phyloP scores from a whole-genome alignment of 2,113 vertebrate species.

The Sardina pilchardus region DNA sequence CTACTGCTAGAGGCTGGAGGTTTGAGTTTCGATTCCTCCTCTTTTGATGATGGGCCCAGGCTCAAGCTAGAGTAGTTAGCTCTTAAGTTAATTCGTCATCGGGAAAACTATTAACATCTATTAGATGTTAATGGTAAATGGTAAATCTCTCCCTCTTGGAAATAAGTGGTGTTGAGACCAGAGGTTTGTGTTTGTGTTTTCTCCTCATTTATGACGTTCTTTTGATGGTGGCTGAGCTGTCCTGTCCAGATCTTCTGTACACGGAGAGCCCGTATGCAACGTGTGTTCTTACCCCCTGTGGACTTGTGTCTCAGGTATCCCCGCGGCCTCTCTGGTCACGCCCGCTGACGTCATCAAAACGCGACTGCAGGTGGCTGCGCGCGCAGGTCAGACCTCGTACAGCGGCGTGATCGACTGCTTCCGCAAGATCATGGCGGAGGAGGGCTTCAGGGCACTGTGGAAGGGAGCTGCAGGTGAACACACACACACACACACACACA shows the following conservation, averaged over 20 bases:
- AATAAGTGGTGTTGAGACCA: too few relatives aligned
- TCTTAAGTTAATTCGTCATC: too few relatives aligned
- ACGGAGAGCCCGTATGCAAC: too few relatives aligned
- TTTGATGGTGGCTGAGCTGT: too few relatives aligned
- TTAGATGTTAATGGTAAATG: too few relatives aligned
- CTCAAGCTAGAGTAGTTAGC: too few relatives aligned
- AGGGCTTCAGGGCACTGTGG: conserved; percentile 91
- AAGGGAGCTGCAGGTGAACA: conserved; percentile 91
- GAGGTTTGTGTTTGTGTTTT: too few relatives aligned
- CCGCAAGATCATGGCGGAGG: conserved; percentile 88
- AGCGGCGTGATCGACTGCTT: conserved; percentile 92
- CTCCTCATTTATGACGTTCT: background rate
- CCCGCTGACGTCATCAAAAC: conserved; percentile 99
- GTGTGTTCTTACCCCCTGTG: background rate
- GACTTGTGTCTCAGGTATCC: conserved; percentile 77
- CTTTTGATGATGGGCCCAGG: too few relatives aligned
- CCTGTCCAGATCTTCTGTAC: too few relatives aligned
- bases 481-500: background rate
- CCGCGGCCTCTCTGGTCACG: conserved; percentile 95
- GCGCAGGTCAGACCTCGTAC: conserved; percentile 94
- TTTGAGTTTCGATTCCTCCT: background rate
- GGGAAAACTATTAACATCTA: too few relatives aligned
- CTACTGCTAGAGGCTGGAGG: background rate
- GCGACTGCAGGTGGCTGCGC: conserved; percentile 94
- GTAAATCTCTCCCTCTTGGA: too few relatives aligned